These are phyloP conservation scores for Microplitis demolitor DNA, from an alignment of 1,140 invertebrate genomes.

Conservation along the genomic window DNA sequence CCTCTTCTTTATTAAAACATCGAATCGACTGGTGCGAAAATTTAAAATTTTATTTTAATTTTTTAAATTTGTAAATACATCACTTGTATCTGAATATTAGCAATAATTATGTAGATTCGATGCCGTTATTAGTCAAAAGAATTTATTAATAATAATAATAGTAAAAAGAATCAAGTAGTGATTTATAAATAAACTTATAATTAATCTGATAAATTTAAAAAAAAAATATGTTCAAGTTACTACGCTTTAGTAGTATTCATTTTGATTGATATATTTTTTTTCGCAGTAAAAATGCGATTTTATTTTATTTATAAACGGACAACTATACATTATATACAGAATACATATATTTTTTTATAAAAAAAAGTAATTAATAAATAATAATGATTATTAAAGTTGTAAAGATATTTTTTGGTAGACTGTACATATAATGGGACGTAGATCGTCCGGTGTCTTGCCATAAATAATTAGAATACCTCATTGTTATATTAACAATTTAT, in stretches of 20 bases:
- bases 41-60: no score
- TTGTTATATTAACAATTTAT: background rate
- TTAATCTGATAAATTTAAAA: background rate
- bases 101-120: no score
- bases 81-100: no score
- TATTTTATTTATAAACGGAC: slow-evolving; percentile 19
- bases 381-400: background rate
- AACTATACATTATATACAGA: slow-evolving; percentile 18
- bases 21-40: no score
- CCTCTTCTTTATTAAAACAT: no score
- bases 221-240: background rate
- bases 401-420: background rate
- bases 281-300: background rate
- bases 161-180: no score
- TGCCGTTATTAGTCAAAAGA: no score
- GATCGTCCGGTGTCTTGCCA: background rate
- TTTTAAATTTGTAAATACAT: no score
- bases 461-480: background rate
- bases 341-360: slow-evolving; percentile 12
- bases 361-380: background rate
- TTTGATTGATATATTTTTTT: no score
- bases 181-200: no score
- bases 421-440: background rate
- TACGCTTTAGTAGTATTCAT: background rate
- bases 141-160: no score